A percentile compares a stretch with the other conserved stretches of the same genome.
phyloP scores from a whole-genome alignment of 1,140 invertebrate genomes.

The Dreissena rostriformis region DNA sequence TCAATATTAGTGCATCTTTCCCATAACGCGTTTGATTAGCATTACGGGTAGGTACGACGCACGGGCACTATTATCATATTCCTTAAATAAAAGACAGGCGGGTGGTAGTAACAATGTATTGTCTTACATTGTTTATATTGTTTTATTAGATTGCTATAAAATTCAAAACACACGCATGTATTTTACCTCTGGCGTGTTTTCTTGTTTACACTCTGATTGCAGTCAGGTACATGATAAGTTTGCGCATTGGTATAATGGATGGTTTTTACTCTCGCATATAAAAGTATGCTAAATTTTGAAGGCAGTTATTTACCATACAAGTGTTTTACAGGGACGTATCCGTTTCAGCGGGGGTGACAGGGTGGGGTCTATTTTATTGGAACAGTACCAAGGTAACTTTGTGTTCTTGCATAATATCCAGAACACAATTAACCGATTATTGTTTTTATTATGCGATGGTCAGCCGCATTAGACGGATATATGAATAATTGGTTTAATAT shows the following conservation, averaged over 20 bases:
- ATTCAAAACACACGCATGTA: background rate
- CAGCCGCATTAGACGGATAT: background rate
- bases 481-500: background rate
- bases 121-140: too few relatives aligned
- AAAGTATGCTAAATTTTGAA: background rate
- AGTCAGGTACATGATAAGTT: background rate
- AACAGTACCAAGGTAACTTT: constrained; percentile 93
- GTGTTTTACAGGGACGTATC: constrained; percentile 89
- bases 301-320: background rate
- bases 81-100: background rate
- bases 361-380: constrained; percentile 95
- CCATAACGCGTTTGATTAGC: background rate
- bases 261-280: background rate
- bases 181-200: background rate
- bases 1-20: background rate
- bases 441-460: background rate
- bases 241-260: background rate
- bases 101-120: background rate
- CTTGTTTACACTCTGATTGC: background rate
- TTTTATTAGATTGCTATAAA: too few relatives aligned
- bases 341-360: constrained; percentile 97
- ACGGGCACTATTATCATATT: background rate
- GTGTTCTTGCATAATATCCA: background rate
- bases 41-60: background rate
- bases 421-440: background rate